These are phyloP conservation scores for Drosophila differens DNA, from an alignment of 2,888 invertebrate genomes.

Conservation along the genomic window DNA sequence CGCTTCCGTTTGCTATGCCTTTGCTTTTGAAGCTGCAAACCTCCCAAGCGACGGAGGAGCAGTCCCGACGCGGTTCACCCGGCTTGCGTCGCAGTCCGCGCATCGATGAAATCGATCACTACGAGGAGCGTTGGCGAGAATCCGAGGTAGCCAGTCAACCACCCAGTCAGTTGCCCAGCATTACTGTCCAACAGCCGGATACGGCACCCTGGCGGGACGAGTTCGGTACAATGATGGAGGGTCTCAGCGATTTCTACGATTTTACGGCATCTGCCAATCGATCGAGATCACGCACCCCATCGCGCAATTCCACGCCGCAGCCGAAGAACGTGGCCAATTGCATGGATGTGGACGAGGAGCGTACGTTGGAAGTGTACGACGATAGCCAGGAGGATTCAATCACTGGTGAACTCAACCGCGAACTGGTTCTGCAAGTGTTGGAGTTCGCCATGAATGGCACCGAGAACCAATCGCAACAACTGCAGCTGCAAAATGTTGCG, in stretches of 20 bases:
- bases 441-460: conserved; percentile 46
- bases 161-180: conserved; percentile 34
- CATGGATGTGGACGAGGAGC: conserved; percentile 52
- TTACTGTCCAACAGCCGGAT: conserved; percentile 72
- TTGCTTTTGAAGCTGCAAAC: conserved; percentile 73
- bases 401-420: conserved; percentile 61
- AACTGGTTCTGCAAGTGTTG: conserved; percentile 67
- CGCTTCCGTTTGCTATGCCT: conserved; percentile 37
- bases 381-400: conserved; percentile 57
- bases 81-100: conserved; percentile 83
- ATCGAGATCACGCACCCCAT: conserved; percentile 78
- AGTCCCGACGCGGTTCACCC: conserved; percentile 60
- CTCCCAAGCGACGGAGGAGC: conserved; percentile 71
- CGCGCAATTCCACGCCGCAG: conserved; percentile 74
- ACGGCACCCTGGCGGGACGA: conserved; percentile 82
- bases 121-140: conserved; percentile 79
- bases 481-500: conserved; percentile 66
- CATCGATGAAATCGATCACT: conserved; percentile 82
- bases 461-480: conserved; percentile 14
- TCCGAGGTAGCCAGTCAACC: conserved; percentile 35
- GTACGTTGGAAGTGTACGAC: conserved; percentile 72
- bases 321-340: conserved; percentile 76
- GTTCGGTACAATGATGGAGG: conserved; percentile 80
- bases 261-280: conserved; percentile 84
- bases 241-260: conserved; percentile 84